A percentile compares a stretch with the other conserved stretches of the same genome.
Evolutionary conservation across 2,113 vertebrate species (phyloP).

Genomic region (Cardinalis cardinalis): DNA sequence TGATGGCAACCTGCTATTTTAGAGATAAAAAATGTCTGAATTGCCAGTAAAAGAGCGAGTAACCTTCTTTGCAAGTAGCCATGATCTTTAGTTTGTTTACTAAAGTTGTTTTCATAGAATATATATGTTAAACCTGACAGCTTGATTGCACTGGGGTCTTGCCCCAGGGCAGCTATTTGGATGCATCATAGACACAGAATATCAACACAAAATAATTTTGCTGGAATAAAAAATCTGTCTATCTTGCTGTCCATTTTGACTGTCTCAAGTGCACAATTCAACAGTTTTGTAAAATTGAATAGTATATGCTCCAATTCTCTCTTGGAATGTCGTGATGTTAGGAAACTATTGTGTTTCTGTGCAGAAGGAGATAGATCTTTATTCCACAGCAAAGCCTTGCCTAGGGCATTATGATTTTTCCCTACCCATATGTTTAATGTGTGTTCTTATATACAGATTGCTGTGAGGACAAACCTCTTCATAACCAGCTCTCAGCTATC

Average conservation of each 20-base stretch:
- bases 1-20: not conserved
- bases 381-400: slow-evolving; percentile 15
- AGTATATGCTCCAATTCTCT: slow-evolving; percentile 54
- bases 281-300: slow-evolving; percentile 60
- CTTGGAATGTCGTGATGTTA: slow-evolving; percentile 39
- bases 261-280: slow-evolving; percentile 53
- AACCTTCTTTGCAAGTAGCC: not conserved
- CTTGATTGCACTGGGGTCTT: slow-evolving; percentile 21
- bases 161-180: slow-evolving; percentile 10
- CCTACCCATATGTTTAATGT: slow-evolving; percentile 28
- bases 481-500: not conserved
- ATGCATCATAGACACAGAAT: not conserved
- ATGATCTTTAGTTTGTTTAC: slow-evolving; percentile 38
- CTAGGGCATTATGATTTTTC: slow-evolving; percentile 4
- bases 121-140: slow-evolving; percentile 34
- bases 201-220: slow-evolving; percentile 26
- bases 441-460: not conserved
- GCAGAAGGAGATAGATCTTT: slow-evolving; percentile 45
- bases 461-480: not conserved
- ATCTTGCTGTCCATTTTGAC: slow-evolving; percentile 47
- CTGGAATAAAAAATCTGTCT: slow-evolving; percentile 37
- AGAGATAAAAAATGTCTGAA: not conserved
- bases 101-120: not conserved
- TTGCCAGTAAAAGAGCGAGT: not conserved
- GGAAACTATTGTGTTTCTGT: slow-evolving; percentile 28